Conservation (phyloP, 1,140 invertebrate species). For the Himalopsyche phryganea region DNA sequence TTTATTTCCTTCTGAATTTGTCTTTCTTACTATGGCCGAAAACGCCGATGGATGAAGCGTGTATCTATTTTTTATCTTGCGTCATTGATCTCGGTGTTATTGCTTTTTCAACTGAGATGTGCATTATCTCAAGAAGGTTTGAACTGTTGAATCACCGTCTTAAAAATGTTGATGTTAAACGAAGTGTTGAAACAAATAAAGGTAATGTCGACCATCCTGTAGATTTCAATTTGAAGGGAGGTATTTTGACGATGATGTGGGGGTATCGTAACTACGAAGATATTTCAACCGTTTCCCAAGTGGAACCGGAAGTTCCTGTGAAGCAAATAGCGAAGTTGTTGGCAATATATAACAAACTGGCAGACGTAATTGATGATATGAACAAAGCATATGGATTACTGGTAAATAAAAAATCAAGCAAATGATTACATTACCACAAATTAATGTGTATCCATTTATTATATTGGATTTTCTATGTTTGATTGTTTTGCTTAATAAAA, state of each 20-base stretch:
- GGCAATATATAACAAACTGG: conserved; percentile 3
- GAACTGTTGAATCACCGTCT: conserved; percentile 2
- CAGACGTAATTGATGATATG: conserved; percentile 3
- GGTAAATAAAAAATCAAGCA: background rate
- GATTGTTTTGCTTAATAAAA: background rate
- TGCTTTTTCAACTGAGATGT: conserved; percentile 1
- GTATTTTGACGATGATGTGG: conserved; percentile 4
- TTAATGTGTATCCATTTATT: background rate
- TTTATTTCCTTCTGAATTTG: background rate
- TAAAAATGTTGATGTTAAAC: conserved; percentile 2
- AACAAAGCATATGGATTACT: conserved; percentile 8
- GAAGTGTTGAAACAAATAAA: conserved; percentile 1
- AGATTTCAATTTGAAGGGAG: conserved; percentile 5
- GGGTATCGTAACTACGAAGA: background rate
- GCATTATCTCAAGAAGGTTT: conserved; percentile 2
- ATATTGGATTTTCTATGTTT: background rate
- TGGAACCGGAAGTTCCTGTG: background rate
- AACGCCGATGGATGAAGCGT: background rate
- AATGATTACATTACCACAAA: background rate
- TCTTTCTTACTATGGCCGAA: background rate
- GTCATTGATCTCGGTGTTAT: background rate
- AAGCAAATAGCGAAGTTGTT: conserved; percentile 1
- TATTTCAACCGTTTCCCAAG: background rate
- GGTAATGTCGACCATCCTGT: background rate
- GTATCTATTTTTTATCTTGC: background rate